Base-by-base conservation (phyloP, 2,113 vertebrate species). In the Pseudopipra pipra region DNA sequence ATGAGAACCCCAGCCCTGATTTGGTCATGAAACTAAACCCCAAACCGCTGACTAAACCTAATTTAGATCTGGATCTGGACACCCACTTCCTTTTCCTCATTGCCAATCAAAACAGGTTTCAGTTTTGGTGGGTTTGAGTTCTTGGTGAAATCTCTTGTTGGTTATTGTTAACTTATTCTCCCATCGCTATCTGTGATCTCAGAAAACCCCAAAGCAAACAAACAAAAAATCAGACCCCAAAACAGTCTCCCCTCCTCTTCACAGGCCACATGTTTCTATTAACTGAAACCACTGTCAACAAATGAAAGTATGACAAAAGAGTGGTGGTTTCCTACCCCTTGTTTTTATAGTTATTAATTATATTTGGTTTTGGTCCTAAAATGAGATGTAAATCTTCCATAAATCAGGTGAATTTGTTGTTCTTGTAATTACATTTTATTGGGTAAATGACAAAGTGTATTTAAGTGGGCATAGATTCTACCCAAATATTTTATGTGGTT, bases 361-460 rank as follows among this genome's bases (percentile, higher is more conserved):
- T 88, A 93, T 96, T 97, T 97, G 88, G 46, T 3, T 95, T 97
- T 87, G 83, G 90, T 93, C 44, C 96, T 95, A 83, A 96, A 97
- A 90, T 89, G 81, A 95, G 65, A 96, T 90, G 89, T 58, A 97
- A 85, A 39, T 85, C 93, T 97, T 97, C 93, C 75, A 97, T 96
- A 81, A 96, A 88, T 93, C 82, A 90, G 93, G 81, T 97, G 77
- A 95, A 93, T 96, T 93, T 96, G 30, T 91, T 96, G 67, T 11
- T 79, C 85, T 88, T 71, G 33, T 92, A 95, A 81, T 96, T 91
- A 71, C 24, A 82, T 85, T 89, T 97, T 93, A 88, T 94, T 95
- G 73, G 54, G 41, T 95, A 97, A 97, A 91, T 93, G 88, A 72
- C 87, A 71, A 43, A 92, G 51, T 86, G 58, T 91, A 87, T 97